Evolutionary conservation across 2,888 invertebrate genomes (phyloP).

Genomic region (Drosophila pseudotakahashii): DNA sequence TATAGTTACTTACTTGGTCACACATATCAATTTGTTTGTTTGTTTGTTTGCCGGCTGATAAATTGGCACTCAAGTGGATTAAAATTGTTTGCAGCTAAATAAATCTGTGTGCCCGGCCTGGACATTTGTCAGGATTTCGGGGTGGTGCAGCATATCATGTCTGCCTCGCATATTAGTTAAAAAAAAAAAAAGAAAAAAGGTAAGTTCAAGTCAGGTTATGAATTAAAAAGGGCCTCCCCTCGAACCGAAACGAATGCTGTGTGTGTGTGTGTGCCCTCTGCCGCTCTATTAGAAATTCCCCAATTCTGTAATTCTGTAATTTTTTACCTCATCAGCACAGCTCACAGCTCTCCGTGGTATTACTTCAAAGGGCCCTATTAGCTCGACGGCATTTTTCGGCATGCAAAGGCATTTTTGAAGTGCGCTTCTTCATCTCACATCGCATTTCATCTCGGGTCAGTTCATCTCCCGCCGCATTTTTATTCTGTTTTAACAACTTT

Average conservation of each 20-base stretch:
- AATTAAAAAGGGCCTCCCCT: conserved; percentile 12
- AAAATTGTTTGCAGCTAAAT: conserved; percentile 70
- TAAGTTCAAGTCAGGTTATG: conserved; percentile 23
- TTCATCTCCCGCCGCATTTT: conserved; percentile 9
- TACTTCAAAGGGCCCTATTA: conserved; percentile 75
- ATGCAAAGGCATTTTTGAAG: conserved; percentile 75
- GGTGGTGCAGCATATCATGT: neutral
- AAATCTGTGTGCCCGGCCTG: conserved; percentile 58
- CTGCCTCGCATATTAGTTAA: conserved; percentile 24
- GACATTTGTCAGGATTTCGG: conserved; percentile 54
- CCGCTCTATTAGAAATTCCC: conserved; percentile 26
- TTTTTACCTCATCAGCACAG: conserved; percentile 32
- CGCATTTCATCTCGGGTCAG: conserved; percentile 19
- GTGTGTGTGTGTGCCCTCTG: neutral
- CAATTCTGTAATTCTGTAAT: conserved; percentile 7
- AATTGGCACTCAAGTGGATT: conserved; percentile 84
- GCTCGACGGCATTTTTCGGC: conserved; percentile 66
- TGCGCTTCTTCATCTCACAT: conserved; percentile 49
- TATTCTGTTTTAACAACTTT: conserved; percentile 36
- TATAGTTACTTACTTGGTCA: conserved; percentile 5
- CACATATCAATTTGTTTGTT: conserved; percentile 31
- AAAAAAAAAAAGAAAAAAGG: conserved; percentile 31
- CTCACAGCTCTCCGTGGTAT: conserved; percentile 18
- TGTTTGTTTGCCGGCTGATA: conserved; percentile 64
- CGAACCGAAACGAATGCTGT: conserved; percentile 6